Percentiles rank a stretch among this genome's conserved stretches.
Evolutionary conservation across 2,888 invertebrate genomes (phyloP).

Genomic region (Tenthredo scrophulariae): DNA sequence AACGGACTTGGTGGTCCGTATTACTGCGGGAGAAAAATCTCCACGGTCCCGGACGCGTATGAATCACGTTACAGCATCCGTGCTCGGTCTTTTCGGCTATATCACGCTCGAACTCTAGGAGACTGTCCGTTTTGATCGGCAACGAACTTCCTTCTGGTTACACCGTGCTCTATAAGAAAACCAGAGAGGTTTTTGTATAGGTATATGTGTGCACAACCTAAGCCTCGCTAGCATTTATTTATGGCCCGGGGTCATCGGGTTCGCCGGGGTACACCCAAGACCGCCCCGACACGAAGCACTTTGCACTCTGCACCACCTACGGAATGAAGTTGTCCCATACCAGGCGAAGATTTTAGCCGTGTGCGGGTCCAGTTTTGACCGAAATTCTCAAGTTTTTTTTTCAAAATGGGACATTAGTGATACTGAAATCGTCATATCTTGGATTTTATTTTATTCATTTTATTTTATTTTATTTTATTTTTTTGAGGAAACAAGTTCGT

Average conservation of each 20-base stretch:
- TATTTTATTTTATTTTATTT: not conserved
- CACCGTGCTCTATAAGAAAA: constrained; percentile 59
- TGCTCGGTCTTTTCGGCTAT: constrained; percentile 26
- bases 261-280: constrained; percentile 73
- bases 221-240: constrained; percentile 76
- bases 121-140: constrained; percentile 76
- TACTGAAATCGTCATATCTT: not conserved
- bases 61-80: constrained; percentile 67
- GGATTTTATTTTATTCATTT: not conserved
- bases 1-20: not conserved
- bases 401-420: not conserved
- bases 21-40: constrained; percentile 39
- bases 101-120: constrained; percentile 13
- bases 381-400: not conserved
- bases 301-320: constrained; percentile 70
- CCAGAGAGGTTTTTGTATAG: constrained; percentile 57
- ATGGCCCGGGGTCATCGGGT: constrained; percentile 76
- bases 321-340: constrained; percentile 68
- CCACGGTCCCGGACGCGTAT: constrained; percentile 56
- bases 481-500: not conserved
- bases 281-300: constrained; percentile 72
- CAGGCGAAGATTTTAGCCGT: not conserved
- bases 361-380: not conserved
- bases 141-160: constrained; percentile 75
- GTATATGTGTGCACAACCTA: constrained; percentile 57